These are phyloP conservation scores for Thymelicus acteon DNA, from an alignment of 2,888 invertebrate genomes.

Conservation along the genomic window DNA sequence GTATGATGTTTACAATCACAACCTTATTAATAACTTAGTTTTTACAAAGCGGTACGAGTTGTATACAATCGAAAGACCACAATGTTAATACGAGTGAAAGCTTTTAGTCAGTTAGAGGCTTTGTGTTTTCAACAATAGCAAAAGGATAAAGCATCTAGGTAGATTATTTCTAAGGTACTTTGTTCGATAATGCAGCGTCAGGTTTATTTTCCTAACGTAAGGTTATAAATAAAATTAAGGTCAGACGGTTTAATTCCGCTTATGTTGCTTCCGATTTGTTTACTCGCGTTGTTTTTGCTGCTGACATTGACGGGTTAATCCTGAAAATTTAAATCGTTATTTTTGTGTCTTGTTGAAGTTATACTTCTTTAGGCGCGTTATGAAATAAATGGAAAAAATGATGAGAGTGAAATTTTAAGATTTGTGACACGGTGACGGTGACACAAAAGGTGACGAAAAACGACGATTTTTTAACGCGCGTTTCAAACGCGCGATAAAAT, in stretches of 20 bases:
- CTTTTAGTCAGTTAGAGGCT: constrained; percentile 65
- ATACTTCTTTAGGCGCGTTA: no score
- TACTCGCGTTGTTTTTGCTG: constrained; percentile 13
- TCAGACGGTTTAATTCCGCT: constrained; percentile 4
- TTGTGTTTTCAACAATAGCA: constrained; percentile 68
- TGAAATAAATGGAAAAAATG: no score
- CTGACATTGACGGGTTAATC: constrained; percentile 6
- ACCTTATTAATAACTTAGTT: constrained; percentile 77
- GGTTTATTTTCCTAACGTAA: constrained; percentile 58
- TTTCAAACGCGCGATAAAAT: no score
- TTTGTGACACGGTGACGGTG: no score
- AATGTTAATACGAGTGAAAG: constrained; percentile 48
- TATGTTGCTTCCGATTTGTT: constrained; percentile 8
- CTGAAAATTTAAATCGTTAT: not conserved
- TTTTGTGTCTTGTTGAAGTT: not conserved
- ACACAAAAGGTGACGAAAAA: no score
- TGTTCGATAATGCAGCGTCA: constrained; percentile 74
- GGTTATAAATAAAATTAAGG: constrained; percentile 53
- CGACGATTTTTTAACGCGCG: no score
- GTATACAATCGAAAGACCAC: not conserved
- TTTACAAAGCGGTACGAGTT: constrained; percentile 49
- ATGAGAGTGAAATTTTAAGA: no score
- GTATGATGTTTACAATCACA: constrained; percentile 53
- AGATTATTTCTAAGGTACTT: constrained; percentile 66
- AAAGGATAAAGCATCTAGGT: constrained; percentile 65